Evolutionary conservation across 2,797 vertebrate species (phyloP), one percentile per base, ranked within the genome.

Genomic region (Sebastes wilsoni): DNA sequence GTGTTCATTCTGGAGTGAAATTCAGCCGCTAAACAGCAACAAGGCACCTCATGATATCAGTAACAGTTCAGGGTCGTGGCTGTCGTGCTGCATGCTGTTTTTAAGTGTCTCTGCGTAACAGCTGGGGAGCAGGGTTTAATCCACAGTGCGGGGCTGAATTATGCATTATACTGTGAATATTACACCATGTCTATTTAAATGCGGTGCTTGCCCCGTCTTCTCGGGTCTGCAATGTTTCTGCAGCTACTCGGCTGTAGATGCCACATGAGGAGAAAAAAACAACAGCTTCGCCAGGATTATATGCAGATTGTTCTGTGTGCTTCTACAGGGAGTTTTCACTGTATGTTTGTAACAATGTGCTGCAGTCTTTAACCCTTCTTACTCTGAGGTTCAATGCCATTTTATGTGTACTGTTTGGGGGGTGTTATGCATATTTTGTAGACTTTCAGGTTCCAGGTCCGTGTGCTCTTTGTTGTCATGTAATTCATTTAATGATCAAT

Each of bases 81-180:
- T 88, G 89, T 87, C 74, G 77, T 83, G 87, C 89, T 87, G 75
- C 91, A 90, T 78, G 79, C 87, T 85, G 92, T 84, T 89, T 90
- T 90, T 90, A 91, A 94, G 90, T 92, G 94, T 79, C 90, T 93
- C 90, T 86, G 75, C 78, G 85, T 81, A 93, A 86, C 92, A 89
- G 92, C 92, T 94, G 92, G 88, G 89, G 89, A 94, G 85, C 86
- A 79, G 81, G 72, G 83, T 92, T 93, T 92, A 89, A 92, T 84
- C 91, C 92, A 92, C 86, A 71, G 81, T 36, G 81, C 77, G 9
- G 82, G 75, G 81, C 88, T 95, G 92, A 94, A 94, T 92, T 92
- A 86, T 93, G 89, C 92, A 95, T 89, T 82, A 82, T 72, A 59
- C 79, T 86, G 87, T 80, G 84, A 90, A 88, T 86, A 84, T 90